Conservation (phyloP, 2,888 invertebrate species). For the Coenonympha glycerion region DNA sequence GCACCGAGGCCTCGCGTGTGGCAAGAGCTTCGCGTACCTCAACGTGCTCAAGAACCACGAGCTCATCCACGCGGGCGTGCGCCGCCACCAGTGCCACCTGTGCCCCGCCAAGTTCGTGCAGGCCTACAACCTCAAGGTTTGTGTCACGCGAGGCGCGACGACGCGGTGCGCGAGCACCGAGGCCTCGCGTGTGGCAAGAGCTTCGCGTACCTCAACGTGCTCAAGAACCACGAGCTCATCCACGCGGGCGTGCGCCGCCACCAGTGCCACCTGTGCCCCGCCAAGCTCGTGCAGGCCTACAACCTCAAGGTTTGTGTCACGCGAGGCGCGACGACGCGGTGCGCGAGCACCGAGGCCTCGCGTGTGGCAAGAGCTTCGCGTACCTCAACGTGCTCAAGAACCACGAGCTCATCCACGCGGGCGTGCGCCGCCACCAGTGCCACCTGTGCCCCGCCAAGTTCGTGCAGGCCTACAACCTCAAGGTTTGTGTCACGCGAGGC, state of each 20-base stretch:
- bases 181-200: slow-evolving; percentile 69
- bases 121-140: slow-evolving; percentile 63
- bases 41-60: slow-evolving; percentile 83
- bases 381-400: slow-evolving; percentile 80
- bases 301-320: slow-evolving; percentile 62
- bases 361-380: slow-evolving; percentile 49
- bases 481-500: slow-evolving; percentile 47
- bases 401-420: slow-evolving; percentile 80
- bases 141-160: slow-evolving; percentile 29
- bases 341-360: not conserved
- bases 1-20: slow-evolving; percentile 48
- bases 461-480: slow-evolving; percentile 63
- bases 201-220: slow-evolving; percentile 79
- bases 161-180: slow-evolving; percentile 37
- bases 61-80: slow-evolving; percentile 80
- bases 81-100: slow-evolving; percentile 81
- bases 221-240: slow-evolving; percentile 82
- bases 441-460: slow-evolving; percentile 79
- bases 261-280: slow-evolving; percentile 81
- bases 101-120: slow-evolving; percentile 78
- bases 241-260: slow-evolving; percentile 82
- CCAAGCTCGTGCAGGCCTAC: slow-evolving; percentile 64
- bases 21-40: slow-evolving; percentile 79
- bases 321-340: not conserved
- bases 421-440: slow-evolving; percentile 81